phyloP scores from a whole-genome alignment of 1,140 invertebrate species.

The Antheraea mylitta region DNA sequence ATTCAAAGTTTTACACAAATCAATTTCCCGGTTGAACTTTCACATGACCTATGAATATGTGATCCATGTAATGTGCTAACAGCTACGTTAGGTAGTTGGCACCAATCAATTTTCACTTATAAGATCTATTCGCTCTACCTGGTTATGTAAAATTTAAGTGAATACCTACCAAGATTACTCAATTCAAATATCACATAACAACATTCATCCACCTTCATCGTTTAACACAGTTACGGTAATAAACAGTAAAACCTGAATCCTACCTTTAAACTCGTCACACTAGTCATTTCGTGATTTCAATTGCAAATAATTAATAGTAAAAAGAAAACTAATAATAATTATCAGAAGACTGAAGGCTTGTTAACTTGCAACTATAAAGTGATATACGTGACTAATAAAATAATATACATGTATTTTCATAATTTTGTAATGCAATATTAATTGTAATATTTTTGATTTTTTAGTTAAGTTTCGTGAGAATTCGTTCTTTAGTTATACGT shows the following conservation, averaged over 20 bases:
- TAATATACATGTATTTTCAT: no score
- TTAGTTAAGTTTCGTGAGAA: background rate
- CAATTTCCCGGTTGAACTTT: slow-evolving; percentile 9
- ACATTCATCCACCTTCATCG: slow-evolving; percentile 17
- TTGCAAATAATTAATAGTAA: background rate
- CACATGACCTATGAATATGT: slow-evolving; percentile 10
- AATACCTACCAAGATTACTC: slow-evolving; percentile 20
- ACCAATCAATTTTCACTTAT: slow-evolving; percentile 14
- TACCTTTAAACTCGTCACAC: background rate
- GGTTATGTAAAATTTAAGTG: slow-evolving; percentile 26
- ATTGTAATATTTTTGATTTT: background rate
- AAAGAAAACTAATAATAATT: background rate
- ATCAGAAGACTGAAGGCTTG: no score
- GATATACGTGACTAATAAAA: no score
- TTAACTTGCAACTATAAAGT: no score
- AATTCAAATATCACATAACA: slow-evolving; percentile 23
- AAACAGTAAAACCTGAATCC: slow-evolving; percentile 5
- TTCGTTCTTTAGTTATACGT: no score
- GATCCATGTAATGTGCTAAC: background rate
- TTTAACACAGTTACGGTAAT: slow-evolving; percentile 13
- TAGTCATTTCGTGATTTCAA: background rate
- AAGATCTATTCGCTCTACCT: slow-evolving; percentile 12
- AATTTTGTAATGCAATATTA: background rate
- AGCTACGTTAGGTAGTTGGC: slow-evolving; percentile 1
- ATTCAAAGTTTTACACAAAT: background rate